A percentile compares a stretch with the other conserved stretches of the same genome.
phyloP scores from a whole-genome alignment of 2,797 vertebrate genomes.

The Sternotherus odoratus region DNA sequence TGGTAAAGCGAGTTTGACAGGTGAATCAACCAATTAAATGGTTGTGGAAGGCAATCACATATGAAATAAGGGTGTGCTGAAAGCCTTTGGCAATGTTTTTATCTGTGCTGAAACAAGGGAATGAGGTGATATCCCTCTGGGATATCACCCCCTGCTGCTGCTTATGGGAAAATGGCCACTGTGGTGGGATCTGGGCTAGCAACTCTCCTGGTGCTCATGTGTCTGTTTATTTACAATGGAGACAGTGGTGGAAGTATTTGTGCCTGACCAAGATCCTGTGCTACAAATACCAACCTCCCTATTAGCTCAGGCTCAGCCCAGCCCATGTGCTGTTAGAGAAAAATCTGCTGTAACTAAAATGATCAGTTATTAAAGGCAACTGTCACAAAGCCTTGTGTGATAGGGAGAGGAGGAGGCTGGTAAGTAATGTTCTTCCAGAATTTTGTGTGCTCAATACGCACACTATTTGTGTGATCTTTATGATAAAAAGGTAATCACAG shows the following conservation, averaged over 20 bases:
- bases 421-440: background rate
- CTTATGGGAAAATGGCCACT: background rate
- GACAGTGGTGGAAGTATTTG: background rate
- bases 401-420: background rate
- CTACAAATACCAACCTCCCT: background rate
- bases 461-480: background rate
- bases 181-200: background rate
- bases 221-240: background rate
- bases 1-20: background rate
- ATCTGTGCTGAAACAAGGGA: background rate
- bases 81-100: background rate
- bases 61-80: background rate
- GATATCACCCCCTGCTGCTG: background rate
- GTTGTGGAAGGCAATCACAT: background rate
- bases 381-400: background rate
- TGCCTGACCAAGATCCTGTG: background rate
- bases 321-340: background rate
- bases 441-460: background rate
- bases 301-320: background rate
- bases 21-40: background rate
- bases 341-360: background rate
- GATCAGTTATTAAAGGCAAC: background rate
- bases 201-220: background rate
- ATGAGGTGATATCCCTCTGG: background rate
- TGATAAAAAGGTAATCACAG: background rate